Evolutionary conservation across 2,113 vertebrate species (phyloP).

Genomic region (Pogonocichla stellata): DNA sequence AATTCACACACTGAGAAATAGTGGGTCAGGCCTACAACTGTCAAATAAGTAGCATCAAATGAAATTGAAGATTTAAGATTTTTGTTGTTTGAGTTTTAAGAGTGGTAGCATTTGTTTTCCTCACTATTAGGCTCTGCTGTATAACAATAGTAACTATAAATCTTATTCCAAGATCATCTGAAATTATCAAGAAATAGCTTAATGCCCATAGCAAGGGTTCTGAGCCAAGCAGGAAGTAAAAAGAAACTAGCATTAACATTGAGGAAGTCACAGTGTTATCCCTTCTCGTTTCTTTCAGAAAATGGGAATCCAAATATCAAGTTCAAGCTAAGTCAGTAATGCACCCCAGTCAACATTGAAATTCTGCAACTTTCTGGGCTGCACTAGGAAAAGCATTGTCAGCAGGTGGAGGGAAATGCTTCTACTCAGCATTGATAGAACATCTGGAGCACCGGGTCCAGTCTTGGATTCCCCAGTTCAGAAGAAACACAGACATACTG

Average conservation of each 20-base stretch:
- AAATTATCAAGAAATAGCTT: neutral
- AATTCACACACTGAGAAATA: neutral
- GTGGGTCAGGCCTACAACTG: neutral
- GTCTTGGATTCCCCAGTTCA: neutral
- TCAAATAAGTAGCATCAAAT: neutral
- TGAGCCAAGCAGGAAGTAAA: neutral
- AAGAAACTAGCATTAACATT: neutral
- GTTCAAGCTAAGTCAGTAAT: neutral
- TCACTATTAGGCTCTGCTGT: neutral
- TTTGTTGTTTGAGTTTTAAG: neutral
- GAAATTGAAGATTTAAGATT: neutral
- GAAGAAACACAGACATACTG: neutral
- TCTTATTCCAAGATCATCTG: neutral
- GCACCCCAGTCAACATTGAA: neutral
- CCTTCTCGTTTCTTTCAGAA: neutral
- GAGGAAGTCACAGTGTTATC: neutral
- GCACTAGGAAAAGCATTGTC: neutral
- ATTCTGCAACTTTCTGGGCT: neutral
- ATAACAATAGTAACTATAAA: neutral
- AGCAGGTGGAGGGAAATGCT: neutral
- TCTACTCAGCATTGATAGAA: neutral
- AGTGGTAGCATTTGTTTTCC: neutral
- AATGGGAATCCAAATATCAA: neutral
- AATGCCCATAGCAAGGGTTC: neutral
- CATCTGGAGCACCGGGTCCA: neutral